Base-by-base conservation (phyloP, 2,113 vertebrate species). In the Asarcornis scutulata region DNA sequence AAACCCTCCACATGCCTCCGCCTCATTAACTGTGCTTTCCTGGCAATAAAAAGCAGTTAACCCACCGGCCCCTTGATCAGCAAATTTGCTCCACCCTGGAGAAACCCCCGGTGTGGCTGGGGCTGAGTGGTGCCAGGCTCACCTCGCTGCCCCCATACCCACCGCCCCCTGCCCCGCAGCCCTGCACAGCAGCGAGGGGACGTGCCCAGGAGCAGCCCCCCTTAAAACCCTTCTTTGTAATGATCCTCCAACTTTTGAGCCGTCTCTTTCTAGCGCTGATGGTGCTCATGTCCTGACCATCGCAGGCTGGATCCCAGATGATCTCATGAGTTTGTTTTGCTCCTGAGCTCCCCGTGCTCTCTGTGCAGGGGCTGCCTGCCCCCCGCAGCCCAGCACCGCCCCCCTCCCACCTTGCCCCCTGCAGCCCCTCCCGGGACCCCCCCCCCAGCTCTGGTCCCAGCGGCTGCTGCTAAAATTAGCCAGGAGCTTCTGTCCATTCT, bases 401-500 rank as follows among this genome's bases (percentile, higher is more conserved):
- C 38, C 7, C 12, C 77, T 74, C 68, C 83, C 64, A n/a, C 20
- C 53, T 60, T 16, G 1, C 23, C 53, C 12, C 2, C 4, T 63
- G 44, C 50, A 82, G 32, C 74, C 38, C 26, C 68, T 74, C 38
- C 56, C 2, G 4, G 34, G 23, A 66, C 31, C 1, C 8, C 1
- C 8, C 38, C 38, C 26, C 58, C 52, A 55, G 46, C 78, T 83
- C 87, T 6, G 0, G 23, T 64, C 77, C 83, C 5, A 0, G 75
- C 1, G n/a, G 78, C 86, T 73, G 93, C 91, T 78, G 93, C 91
- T 92, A 85, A 94, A 95, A 93, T 78, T 90, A 96, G 97, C 21
- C 32, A 92, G 91, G 89, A 96, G 96, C 97, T 97, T 93, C 97
- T 96, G 96, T 95, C 97, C 95, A 64, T 96, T 95, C 94, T 93